Evolutionary conservation across 2,113 vertebrate species (phyloP), one percentile per base, ranked within the genome.

Genomic region (Xiphophorus couchianus): DNA sequence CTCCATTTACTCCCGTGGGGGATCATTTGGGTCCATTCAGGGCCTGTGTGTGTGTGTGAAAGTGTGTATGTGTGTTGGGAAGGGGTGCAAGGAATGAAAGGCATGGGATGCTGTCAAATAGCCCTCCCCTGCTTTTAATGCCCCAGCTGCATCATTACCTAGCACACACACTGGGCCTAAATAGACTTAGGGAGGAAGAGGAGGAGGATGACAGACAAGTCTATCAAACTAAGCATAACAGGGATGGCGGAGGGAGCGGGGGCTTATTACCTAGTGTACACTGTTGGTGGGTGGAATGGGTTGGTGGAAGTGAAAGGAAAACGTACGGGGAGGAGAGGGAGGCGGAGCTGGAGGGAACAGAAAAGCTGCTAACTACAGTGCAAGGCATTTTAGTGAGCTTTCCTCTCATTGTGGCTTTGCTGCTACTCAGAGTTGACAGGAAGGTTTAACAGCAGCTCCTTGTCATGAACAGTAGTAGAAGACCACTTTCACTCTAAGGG

Each of bases 1-100:
- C 87, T 93, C 85, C 88, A 93, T 95, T 94, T 92, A 93, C 93
- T 89, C 87, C 85, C 74, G 66, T 81, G 74, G 82, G 85, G 83
- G 74, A 88, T 87, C 81, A 89, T 90, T 90, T 86, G 85, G 86
- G 83, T 85, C 81, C 71, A 83, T 92, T 89, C 85, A 85, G 72
- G 60, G 73, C 62, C 67, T 81, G 44, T 79, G 44, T 78, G 71
- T 78, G 71, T 83, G 77, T 84, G 76, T 77, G 67, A 66, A 37
- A 51, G 64, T 61, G 30, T 8, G 51, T 71, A 63, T 75, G 63
- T 65, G 48, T 77, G 68, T 67, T 66, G n/a, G 42, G 48, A 58
- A 54, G 13, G 69, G 69, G 77, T 37, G n/a, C 35, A 64, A 78
- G 71, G 78, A 84, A 86, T 90, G 84, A 90, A 91, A 88, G 83